These are phyloP conservation scores for Conchocele bisecta DNA, from an alignment of 2,888 invertebrate genomes.

Conservation along the genomic window DNA sequence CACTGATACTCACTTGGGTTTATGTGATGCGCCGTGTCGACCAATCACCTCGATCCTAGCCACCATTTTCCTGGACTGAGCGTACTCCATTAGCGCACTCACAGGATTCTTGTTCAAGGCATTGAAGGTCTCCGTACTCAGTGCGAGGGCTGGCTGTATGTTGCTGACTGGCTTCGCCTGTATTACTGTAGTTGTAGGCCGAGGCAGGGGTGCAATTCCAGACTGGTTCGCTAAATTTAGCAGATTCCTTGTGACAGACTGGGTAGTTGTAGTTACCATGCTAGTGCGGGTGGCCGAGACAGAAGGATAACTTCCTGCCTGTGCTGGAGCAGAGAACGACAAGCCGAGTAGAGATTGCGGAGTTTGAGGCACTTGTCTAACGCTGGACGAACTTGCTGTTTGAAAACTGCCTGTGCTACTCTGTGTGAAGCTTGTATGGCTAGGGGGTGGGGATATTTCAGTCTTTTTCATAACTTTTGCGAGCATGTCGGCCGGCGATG, in stretches of 20 bases:
- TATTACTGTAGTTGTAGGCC: not conserved
- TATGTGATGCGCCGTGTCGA: constrained; percentile 81
- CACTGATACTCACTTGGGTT: constrained; percentile 82
- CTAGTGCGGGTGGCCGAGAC: constrained; percentile 16
- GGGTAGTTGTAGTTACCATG: constrained; percentile 10
- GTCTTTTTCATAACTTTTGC: constrained; percentile 33
- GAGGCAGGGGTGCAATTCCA: not conserved
- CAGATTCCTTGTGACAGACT: not conserved
- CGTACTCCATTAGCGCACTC: constrained; percentile 83
- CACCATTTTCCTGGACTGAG: constrained; percentile 80
- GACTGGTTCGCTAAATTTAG: too few species aligned
- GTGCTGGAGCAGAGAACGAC: too few species aligned
- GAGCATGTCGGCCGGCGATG: constrained; percentile 47
- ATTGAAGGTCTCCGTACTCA: constrained; percentile 79
- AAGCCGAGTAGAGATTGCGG: too few species aligned
- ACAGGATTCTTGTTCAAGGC: constrained; percentile 82
- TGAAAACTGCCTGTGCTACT: not conserved
- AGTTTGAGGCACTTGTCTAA: not conserved
- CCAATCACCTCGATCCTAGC: constrained; percentile 80
- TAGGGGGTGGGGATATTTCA: constrained; percentile 37
- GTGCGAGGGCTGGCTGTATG: constrained; percentile 27
- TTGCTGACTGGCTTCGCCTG: too few species aligned
- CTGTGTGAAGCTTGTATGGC: too few species aligned
- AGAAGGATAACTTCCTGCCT: too few species aligned
- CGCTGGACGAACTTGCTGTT: not conserved